Conservation (phyloP, 2,113 vertebrate genomes). For the Platysternon megacephalum region DNA sequence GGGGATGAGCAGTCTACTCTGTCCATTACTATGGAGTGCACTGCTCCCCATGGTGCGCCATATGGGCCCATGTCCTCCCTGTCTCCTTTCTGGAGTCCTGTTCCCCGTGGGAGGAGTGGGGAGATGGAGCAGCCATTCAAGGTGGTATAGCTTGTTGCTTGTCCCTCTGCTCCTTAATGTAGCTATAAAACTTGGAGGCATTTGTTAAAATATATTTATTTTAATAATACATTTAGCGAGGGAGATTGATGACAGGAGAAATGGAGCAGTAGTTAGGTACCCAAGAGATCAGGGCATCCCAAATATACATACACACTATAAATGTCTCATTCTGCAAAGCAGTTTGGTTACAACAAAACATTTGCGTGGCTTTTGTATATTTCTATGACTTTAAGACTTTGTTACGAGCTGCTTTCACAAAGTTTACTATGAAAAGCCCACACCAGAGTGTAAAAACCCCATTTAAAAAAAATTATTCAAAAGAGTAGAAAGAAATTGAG, state of each 20-base stretch:
- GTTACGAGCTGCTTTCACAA: not conserved
- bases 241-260: not conserved
- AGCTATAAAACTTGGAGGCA: not conserved
- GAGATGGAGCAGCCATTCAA: not conserved
- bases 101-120: not conserved
- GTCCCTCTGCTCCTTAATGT: not conserved
- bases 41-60: not conserved
- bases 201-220: not conserved
- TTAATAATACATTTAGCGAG: not conserved
- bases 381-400: not conserved
- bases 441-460: not conserved
- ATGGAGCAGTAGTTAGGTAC: not conserved
- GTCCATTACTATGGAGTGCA: not conserved
- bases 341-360: not conserved
- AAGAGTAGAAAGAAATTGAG: not conserved
- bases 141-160: not conserved
- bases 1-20: not conserved
- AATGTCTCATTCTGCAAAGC: not conserved
- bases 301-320: not conserved
- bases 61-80: not conserved
- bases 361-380: not conserved
- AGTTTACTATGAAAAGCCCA: rapidly evolving
- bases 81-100: not conserved
- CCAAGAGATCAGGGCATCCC: not conserved
- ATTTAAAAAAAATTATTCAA: not conserved